Conservation (phyloP, 2,113 vertebrate genomes). For the Suncus etruscus region DNA sequence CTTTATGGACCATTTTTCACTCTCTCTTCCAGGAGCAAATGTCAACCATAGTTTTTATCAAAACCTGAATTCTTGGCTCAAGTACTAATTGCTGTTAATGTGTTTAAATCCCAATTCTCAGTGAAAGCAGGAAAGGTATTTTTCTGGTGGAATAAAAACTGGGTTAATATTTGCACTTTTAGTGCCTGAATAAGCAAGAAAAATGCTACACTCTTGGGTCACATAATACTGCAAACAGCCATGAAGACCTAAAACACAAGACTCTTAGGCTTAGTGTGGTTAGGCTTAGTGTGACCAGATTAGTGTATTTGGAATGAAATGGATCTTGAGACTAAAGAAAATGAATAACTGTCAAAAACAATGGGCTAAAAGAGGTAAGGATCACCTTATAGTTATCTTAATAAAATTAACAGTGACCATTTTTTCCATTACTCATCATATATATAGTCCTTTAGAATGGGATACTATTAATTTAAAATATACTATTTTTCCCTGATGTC, state of each 20-base stretch:
- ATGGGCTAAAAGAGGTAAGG: not conserved
- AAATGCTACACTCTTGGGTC: slow-evolving; percentile 44
- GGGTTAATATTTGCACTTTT: slow-evolving; percentile 73
- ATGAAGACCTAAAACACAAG: not conserved
- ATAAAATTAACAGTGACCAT: not conserved
- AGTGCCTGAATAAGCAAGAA: slow-evolving; percentile 66
- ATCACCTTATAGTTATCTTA: slow-evolving; percentile 30
- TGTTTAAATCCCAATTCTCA: slow-evolving; percentile 76
- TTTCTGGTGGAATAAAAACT: slow-evolving; percentile 38
- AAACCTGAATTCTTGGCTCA: slow-evolving; percentile 71
- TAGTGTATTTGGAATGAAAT: not conserved
- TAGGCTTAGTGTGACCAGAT: not conserved
- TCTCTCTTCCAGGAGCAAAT: slow-evolving; percentile 77
- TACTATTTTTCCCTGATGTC: not conserved
- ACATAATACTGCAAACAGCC: slow-evolving; percentile 48
- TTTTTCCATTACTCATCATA: not conserved
- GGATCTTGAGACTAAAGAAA: slow-evolving; percentile 26
- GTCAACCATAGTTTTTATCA: slow-evolving; percentile 64
- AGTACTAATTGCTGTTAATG: slow-evolving; percentile 74
- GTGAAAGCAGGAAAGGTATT: slow-evolving; percentile 43
- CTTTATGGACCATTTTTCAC: slow-evolving; percentile 80
- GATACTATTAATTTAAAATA: not conserved
- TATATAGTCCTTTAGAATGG: not conserved
- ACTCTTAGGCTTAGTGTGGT: not conserved
- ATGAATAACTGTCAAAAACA: not conserved